Percentiles rank a stretch among this genome's conserved stretches.
Evolutionary conservation across 2,113 vertebrate genomes (phyloP).

Genomic region (Trachemys scripta): DNA sequence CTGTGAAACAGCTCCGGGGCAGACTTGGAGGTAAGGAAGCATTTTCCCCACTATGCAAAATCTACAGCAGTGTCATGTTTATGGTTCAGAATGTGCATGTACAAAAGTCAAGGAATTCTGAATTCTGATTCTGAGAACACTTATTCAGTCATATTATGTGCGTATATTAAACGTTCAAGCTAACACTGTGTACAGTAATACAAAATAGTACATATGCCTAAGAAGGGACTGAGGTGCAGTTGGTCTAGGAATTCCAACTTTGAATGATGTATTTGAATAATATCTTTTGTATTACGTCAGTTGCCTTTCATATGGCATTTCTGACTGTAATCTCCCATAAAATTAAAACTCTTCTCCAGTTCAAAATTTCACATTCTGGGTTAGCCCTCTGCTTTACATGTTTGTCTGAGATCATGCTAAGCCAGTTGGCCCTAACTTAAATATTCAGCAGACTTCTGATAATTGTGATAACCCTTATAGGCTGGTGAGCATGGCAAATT

Average conservation of each 20-base stretch:
- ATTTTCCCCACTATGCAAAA: fast-evolving
- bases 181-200: fast-evolving
- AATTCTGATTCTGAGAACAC: not conserved
- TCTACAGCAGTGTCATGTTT: not conserved
- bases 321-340: slow-evolving; percentile 22
- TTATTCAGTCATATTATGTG: not conserved
- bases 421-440: slow-evolving; percentile 65
- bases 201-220: not conserved
- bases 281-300: not conserved
- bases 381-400: slow-evolving; percentile 33
- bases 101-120: not conserved
- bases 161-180: not conserved
- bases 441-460: slow-evolving; percentile 80
- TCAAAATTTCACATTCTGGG: slow-evolving; percentile 19
- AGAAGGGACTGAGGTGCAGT: not conserved
- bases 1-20: not conserved
- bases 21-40: not conserved
- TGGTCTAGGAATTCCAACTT: not conserved
- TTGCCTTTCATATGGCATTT: not conserved
- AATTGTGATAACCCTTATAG: slow-evolving; percentile 85
- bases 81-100: not conserved
- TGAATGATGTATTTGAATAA: not conserved
- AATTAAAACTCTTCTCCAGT: not conserved
- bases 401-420: slow-evolving; percentile 34
- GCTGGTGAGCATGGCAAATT: slow-evolving; percentile 77